Evolutionary conservation across 2,113 vertebrate species (phyloP).

Genomic region (Cacatua alba): DNA sequence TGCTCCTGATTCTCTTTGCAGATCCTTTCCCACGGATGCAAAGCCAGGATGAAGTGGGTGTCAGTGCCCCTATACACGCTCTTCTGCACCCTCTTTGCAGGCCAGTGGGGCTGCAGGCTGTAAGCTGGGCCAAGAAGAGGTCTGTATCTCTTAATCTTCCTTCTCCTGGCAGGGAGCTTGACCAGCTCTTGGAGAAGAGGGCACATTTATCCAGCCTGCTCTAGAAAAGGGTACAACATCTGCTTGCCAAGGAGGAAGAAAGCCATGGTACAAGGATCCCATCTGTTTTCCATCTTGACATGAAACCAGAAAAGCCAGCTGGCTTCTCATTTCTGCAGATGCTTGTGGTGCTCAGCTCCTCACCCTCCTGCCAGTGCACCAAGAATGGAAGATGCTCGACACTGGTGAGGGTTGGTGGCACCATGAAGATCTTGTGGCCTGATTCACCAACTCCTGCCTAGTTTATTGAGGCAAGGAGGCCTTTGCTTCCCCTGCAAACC

Average conservation of each 20-base stretch:
- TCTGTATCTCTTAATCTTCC: not conserved
- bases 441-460: not conserved
- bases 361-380: not conserved
- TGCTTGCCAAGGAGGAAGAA: not conserved
- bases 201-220: rapidly evolving
- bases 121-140: not conserved
- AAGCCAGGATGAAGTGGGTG: not conserved
- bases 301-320: not conserved
- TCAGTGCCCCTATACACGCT: not conserved
- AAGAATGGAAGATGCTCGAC: not conserved
- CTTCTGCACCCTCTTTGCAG: not conserved
- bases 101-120: not conserved
- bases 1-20: not conserved
- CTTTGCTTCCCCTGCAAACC: not conserved
- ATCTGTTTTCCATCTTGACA: not conserved
- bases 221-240: not conserved
- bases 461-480: not conserved
- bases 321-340: not conserved
- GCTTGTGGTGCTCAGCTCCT: not conserved
- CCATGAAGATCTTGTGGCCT: not conserved
- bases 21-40: not conserved
- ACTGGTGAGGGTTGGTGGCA: not conserved
- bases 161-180: not conserved
- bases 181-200: not conserved
- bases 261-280: not conserved